Conservation (phyloP, 2,797 vertebrate species). For the Spatula versicolor region DNA sequence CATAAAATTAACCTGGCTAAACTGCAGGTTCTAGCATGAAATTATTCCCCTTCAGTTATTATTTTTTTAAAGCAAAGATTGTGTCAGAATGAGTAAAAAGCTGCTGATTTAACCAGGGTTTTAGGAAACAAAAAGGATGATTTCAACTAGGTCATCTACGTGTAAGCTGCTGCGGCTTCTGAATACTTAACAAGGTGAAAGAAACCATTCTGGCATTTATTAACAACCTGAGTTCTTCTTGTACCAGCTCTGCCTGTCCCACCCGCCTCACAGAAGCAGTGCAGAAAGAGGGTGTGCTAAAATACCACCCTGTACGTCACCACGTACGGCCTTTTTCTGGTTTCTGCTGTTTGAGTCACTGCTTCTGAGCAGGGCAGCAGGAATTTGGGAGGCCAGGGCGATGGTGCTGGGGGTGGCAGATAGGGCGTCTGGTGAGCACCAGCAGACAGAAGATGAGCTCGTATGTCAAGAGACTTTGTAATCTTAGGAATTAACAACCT, state of each 20-base stretch:
- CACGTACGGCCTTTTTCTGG: neutral
- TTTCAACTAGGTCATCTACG: neutral
- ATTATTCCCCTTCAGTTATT: neutral
- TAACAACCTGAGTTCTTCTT: neutral
- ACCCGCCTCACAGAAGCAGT: neutral
- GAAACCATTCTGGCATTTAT: neutral
- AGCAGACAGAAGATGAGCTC: neutral
- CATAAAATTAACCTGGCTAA: neutral
- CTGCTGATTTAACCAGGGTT: neutral
- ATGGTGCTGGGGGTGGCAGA: neutral
- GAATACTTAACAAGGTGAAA: neutral
- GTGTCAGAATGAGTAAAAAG: neutral
- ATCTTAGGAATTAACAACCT: neutral
- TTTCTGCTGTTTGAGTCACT: neutral
- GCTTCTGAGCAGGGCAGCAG: neutral
- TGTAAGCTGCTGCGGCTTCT: neutral
- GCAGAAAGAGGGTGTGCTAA: neutral
- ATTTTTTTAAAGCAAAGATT: neutral
- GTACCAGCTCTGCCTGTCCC: accelerated
- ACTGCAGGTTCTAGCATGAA: neutral
- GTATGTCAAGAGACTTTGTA: neutral
- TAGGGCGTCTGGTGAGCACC: neutral
- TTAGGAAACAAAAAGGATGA: neutral
- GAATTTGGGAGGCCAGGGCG: neutral
- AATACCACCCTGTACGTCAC: neutral